Evolutionary conservation across 2,113 vertebrate genomes (phyloP).

Genomic region (Microtus oregoni): DNA sequence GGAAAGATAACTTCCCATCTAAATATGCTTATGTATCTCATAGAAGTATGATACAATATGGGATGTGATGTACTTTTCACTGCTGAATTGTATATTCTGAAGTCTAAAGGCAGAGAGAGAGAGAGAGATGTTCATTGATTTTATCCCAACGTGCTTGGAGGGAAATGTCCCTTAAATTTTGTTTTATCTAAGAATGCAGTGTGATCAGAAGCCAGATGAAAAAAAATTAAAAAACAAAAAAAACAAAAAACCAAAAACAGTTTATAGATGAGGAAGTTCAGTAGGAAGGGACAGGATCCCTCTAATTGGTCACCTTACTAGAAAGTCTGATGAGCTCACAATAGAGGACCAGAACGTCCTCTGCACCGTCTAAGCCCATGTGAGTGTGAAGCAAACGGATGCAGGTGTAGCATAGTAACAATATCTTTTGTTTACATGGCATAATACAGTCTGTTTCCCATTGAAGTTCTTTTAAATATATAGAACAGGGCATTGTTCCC

Average conservation of each 20-base stretch:
- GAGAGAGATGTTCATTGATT: background rate
- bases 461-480: background rate
- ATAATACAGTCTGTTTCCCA: slow-evolving; percentile 5
- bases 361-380: background rate
- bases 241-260: background rate
- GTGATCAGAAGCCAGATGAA: too few species aligned
- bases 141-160: background rate
- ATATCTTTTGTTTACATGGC: slow-evolving; percentile 33
- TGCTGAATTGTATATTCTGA: slow-evolving; percentile 51
- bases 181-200: slow-evolving; percentile 14
- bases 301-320: background rate
- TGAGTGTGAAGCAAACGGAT: background rate
- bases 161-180: slow-evolving; percentile 55
- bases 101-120: background rate
- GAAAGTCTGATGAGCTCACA: background rate
- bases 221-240: background rate
- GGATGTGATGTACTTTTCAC: background rate
- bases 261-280: slow-evolving; percentile 22
- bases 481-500: background rate
- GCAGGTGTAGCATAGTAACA: slow-evolving; percentile 12
- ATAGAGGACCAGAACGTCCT: background rate
- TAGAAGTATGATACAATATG: background rate
- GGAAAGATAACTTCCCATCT: background rate
- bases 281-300: background rate
- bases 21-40: slow-evolving; percentile 50